Conservation (phyloP, 2,113 vertebrate genomes). For the Pseudopodoces humilis region DNA sequence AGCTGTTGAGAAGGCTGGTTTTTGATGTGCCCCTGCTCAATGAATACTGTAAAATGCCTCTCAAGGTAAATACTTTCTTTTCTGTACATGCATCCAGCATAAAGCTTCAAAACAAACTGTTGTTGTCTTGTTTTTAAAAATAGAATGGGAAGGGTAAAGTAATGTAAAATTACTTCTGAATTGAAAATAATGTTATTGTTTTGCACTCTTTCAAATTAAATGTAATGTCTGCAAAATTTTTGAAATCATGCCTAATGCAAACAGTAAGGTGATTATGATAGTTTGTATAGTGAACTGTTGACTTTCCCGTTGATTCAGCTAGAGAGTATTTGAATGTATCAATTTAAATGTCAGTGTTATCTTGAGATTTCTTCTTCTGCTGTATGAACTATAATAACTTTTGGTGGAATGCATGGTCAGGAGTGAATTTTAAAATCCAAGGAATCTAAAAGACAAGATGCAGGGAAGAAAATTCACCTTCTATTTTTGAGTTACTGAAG, state of each 20-base stretch:
- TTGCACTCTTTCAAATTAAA: not conserved
- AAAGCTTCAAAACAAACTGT: not conserved
- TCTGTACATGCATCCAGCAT: not conserved
- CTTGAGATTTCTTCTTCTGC: not conserved
- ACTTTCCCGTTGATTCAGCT: not conserved
- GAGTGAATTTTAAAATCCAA: not conserved
- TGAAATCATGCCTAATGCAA: not conserved
- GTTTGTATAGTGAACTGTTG: not conserved
- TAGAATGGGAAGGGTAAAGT: not conserved
- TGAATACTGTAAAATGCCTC: constrained; percentile 98
- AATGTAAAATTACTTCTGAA: not conserved
- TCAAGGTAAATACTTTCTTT: constrained; percentile 83
- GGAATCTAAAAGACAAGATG: not conserved
- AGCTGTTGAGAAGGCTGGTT: constrained; percentile 91
- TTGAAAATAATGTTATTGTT: not conserved
- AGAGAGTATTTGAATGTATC: not conserved
- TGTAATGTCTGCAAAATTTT: not conserved
- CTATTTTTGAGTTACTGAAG: not conserved
- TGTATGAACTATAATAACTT: not conserved
- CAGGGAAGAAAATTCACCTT: not conserved
- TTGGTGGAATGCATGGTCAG: not conserved
- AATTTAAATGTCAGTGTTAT: not conserved
- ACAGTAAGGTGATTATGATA: not conserved
- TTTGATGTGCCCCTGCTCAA: constrained; percentile 96
- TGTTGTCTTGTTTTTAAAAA: not conserved